Evolutionary conservation across 2,888 invertebrate species (phyloP).

Genomic region (Helicoverpa assulta): DNA sequence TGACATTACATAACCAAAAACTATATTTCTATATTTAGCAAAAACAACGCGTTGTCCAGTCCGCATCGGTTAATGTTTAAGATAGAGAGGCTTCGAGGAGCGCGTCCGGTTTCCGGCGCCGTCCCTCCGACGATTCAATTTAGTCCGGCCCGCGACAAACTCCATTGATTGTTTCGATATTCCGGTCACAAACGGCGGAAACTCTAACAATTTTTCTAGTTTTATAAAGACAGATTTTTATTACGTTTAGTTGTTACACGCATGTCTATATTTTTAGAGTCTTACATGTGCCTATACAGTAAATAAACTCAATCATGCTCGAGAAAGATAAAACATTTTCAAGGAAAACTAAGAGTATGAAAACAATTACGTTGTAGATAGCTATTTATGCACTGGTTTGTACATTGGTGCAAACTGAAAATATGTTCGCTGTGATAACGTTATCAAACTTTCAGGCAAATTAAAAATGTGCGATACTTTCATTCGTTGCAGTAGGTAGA

Average conservation of each 20-base stretch:
- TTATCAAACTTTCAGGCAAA: too few relatives aligned
- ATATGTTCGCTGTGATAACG: too few relatives aligned
- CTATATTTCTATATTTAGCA: constrained; percentile 52
- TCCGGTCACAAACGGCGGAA: constrained; percentile 81
- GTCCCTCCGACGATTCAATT: constrained; percentile 84
- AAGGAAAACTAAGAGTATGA: background rate
- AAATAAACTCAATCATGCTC: constrained; percentile 41
- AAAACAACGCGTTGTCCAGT: constrained; percentile 53
- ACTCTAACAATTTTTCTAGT: constrained; percentile 69
- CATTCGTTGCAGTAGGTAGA: too few relatives aligned
- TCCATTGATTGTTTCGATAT: constrained; percentile 89
- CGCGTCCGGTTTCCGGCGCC: constrained; percentile 84
- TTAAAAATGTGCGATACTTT: too few relatives aligned
- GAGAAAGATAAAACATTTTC: constrained; percentile 9
- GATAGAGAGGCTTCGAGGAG: constrained; percentile 77
- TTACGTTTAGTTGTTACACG: constrained; percentile 60
- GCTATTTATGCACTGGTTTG: background rate
- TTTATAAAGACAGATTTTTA: constrained; percentile 63
- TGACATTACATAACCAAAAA: constrained; percentile 46
- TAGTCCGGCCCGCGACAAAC: constrained; percentile 83
- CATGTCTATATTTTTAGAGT: constrained; percentile 33
- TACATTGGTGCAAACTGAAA: background rate
- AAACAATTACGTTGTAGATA: background rate
- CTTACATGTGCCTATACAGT: constrained; percentile 33
- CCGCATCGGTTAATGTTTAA: constrained; percentile 71